Base-by-base conservation (phyloP, 1,140 invertebrate genomes). In the Uloborus diversus region DNA sequence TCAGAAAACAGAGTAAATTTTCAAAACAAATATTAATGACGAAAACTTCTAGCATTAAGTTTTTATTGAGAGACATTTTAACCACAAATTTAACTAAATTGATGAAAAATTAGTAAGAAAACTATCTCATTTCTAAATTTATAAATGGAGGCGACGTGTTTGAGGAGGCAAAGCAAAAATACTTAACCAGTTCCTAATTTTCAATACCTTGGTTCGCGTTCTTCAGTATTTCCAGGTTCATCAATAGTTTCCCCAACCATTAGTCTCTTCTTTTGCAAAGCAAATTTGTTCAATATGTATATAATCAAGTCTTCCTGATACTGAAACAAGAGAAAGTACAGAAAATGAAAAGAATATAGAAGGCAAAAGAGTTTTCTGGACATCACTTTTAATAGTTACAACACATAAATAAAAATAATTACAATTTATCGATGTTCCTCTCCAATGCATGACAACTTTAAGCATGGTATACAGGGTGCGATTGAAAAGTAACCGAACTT, bases 241-340 rank as follows among this genome's bases (percentile, higher is more conserved):
- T n/a, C n/a, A n/a, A n/a, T n/a, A n/a, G n/a, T 62, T 56, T 56
- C 35, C 49, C 30, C 13, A 14, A 25, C 57, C 70, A n/a, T 83
- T 85, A 17, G 85, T n/a, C 88, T 88, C 14, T 56, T 28, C 3
- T 53, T 32, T 42, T 76, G 20, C 0, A 49, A 92, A 57, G 92
- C 89, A 82, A 93, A 93, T 82, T 91, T 92, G 83, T 93, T 90
- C 53, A 94, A 91, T 4, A 93, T 91, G 85, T 92, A 93, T 84
- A 92, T 91, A 62, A 94, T 92, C 11, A 94, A 88, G 86, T 93
- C 92, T 2, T 91, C 90, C 92, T 92, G 93, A 84, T 93, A 93
- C 91, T 94, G 82, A 35, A 86, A 86, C 70, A 92, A 86, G 82
- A 91, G 89, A 84, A 90, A 64, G 25, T 62, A 42, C 5, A 42